phyloP scores from a whole-genome alignment of 2,113 vertebrate genomes.

The Eublepharis macularius region DNA sequence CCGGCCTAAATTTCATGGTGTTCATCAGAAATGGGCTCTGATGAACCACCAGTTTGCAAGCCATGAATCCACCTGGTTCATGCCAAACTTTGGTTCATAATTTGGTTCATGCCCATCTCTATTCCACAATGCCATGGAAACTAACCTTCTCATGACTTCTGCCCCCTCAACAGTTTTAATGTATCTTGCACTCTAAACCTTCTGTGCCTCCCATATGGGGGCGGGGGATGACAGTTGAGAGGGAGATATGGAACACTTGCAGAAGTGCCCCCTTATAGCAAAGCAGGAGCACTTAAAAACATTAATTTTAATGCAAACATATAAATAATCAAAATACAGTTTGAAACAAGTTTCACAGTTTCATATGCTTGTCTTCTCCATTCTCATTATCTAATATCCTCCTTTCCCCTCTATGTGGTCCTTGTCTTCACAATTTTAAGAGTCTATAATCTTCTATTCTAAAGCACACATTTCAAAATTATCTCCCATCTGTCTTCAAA shows the following conservation, averaged over 20 bases:
- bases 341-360: background rate
- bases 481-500: background rate
- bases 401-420: background rate
- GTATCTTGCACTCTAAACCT: background rate
- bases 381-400: background rate
- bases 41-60: no score
- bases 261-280: background rate
- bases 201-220: background rate
- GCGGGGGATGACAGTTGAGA: background rate
- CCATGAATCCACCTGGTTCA: no score
- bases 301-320: background rate
- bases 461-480: background rate
- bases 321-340: background rate
- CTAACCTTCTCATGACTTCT: background rate
- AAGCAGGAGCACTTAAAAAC: background rate
- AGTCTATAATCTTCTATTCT: background rate
- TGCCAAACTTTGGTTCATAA: no score
- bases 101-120: no score
- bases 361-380: background rate
- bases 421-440: background rate
- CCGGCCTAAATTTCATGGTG: no score
- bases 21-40: no score
- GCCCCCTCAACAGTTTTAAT: background rate
- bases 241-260: background rate
- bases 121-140: background rate